Percentiles rank a stretch among this genome's conserved stretches.
Conservation (phyloP, 64 coral and sea anemone species). For the Actinia tenebrosa region DNA sequence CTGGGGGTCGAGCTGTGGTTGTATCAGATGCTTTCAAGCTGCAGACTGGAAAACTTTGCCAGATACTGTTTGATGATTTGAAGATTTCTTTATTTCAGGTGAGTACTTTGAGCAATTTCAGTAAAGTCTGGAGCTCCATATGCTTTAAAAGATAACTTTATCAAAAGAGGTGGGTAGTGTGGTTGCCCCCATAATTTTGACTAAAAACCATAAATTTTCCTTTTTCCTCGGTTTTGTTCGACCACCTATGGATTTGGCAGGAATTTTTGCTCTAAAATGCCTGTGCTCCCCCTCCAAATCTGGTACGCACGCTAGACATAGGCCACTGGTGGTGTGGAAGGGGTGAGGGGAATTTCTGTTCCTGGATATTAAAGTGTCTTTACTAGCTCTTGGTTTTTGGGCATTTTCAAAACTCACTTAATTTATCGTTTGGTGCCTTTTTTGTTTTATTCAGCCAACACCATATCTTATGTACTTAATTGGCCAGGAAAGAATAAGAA, state of each 20-base stretch:
- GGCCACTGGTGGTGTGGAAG: neutral
- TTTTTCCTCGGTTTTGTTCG: no score
- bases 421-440: neutral
- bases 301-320: no score
- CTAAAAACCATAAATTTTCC: no score
- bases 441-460: constrained; percentile 65
- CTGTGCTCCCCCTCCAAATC: no score
- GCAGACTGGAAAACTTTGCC: constrained; percentile 61
- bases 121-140: neutral
- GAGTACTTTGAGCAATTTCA: neutral
- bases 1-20: constrained; percentile 70
- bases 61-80: constrained; percentile 60
- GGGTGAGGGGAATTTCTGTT: no score
- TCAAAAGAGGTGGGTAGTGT: neutral
- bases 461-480: constrained; percentile 77
- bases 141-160: no score
- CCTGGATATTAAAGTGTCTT: no score
- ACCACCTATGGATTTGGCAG: no score
- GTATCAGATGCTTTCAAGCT: constrained; percentile 63
- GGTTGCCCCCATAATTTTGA: no score
- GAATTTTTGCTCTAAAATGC: no score
- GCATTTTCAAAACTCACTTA: neutral
- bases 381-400: no score
- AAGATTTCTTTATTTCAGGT: constrained; percentile 82
- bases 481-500: constrained; percentile 63